phyloP scores from a whole-genome alignment of 2,888 invertebrate species.

The Pristionchus japonicus region DNA sequence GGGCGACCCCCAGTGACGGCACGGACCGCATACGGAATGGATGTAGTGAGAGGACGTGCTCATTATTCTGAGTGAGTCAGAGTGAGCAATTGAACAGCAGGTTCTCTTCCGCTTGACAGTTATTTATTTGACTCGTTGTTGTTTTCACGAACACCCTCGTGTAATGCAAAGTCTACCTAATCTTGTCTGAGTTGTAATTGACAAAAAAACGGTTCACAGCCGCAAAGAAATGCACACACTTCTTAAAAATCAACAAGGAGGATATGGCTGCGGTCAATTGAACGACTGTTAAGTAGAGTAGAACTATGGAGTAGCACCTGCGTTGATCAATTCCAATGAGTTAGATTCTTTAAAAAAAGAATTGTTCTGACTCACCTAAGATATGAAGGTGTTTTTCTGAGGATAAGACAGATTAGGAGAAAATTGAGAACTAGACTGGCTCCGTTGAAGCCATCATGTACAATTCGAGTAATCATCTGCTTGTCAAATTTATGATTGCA shows the following conservation, averaged over 20 bases:
- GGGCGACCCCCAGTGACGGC: background rate
- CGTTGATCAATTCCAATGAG: background rate
- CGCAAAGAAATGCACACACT: background rate
- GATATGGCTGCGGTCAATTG: background rate
- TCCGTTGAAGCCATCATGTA: background rate
- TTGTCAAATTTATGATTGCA: too few species aligned
- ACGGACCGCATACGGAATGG: background rate
- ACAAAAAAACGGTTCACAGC: background rate
- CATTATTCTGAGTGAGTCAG: background rate
- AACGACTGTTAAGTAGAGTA: background rate
- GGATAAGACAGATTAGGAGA: background rate
- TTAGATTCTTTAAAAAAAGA: too few species aligned
- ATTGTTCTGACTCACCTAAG: too few species aligned
- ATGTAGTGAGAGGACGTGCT: background rate
- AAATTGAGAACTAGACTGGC: background rate
- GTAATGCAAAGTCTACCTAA: background rate
- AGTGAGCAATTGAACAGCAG: background rate
- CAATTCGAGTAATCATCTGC: background rate
- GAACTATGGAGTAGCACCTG: background rate
- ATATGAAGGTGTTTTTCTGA: background rate
- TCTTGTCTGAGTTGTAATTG: background rate
- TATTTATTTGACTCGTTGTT: background rate
- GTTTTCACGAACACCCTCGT: background rate
- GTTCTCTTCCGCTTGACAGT: background rate
- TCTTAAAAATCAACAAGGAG: background rate